phyloP scores from a whole-genome alignment of 2,797 vertebrate genomes.

The Karalla daura region DNA sequence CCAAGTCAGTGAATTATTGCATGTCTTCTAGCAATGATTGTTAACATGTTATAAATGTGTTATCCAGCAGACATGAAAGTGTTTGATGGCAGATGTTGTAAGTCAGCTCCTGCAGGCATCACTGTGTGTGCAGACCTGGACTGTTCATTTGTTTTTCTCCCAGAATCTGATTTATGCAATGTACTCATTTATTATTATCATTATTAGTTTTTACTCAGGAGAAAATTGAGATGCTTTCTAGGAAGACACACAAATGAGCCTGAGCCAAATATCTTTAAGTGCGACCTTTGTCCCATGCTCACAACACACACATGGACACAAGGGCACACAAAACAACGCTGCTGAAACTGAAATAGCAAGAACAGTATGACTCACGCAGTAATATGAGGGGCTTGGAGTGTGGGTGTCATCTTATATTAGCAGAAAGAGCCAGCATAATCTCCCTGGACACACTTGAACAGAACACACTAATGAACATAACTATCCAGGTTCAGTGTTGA shows the following conservation, averaged over 20 bases:
- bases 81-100: neutral
- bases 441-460: constrained; percentile 39
- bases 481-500: constrained; percentile 43
- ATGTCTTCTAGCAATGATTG: neutral
- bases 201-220: neutral
- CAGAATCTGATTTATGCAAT: neutral
- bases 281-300: constrained; percentile 19
- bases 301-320: constrained; percentile 3
- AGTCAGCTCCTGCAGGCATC: neutral
- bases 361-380: constrained; percentile 64
- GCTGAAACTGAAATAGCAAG: constrained; percentile 63
- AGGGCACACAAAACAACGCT: constrained; percentile 29
- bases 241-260: constrained; percentile 12
- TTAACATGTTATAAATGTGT: neutral
- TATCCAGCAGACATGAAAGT: neutral
- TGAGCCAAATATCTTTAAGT: constrained; percentile 13
- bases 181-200: neutral
- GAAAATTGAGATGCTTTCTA: constrained; percentile 23
- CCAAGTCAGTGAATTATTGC: neutral
- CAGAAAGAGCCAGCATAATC: constrained; percentile 48
- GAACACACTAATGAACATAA: constrained; percentile 53
- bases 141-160: neutral
- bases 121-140: neutral
- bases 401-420: constrained; percentile 66
- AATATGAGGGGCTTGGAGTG: constrained; percentile 54